Conservation (phyloP, 2,888 invertebrate genomes). For the Dysmachus trigonus region DNA sequence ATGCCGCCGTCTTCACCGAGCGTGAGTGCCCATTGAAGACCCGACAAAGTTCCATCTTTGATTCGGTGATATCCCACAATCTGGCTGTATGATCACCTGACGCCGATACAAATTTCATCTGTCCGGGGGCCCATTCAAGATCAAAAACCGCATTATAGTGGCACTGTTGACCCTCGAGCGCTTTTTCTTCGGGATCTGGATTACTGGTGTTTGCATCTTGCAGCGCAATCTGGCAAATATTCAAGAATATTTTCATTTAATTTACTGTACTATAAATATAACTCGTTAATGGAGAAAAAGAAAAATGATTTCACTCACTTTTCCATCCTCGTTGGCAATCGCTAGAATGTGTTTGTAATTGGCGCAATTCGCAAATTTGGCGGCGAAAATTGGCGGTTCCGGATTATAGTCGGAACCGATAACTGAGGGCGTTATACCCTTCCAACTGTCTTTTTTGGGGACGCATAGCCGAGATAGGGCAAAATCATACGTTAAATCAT, state of each 20-base stretch:
- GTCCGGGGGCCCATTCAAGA: conserved; percentile 82
- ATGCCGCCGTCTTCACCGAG: conserved; percentile 84
- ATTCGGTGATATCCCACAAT: conserved; percentile 77
- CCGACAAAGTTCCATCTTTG: conserved; percentile 64
- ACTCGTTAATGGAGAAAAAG: neutral
- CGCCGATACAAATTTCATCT: conserved; percentile 82
- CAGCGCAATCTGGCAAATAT: conserved; percentile 57
- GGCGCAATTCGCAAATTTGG: conserved; percentile 76
- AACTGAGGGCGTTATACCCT: conserved; percentile 68
- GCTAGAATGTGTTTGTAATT: conserved; percentile 78
- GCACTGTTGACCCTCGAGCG: conserved; percentile 68
- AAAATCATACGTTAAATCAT: conserved; percentile 71
- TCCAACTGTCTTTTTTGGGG: conserved; percentile 71
- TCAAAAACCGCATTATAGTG: conserved; percentile 92
- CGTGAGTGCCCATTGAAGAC: conserved; percentile 80
- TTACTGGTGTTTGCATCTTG: conserved; percentile 66
- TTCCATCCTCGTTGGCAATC: conserved; percentile 87
- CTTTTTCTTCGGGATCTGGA: conserved; percentile 61
- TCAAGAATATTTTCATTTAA: neutral
- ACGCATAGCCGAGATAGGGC: conserved; percentile 73
- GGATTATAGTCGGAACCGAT: conserved; percentile 68
- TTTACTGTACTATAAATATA: neutral
- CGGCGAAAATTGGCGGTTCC: conserved; percentile 81
- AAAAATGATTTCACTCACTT: conserved; percentile 62
- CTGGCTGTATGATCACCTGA: conserved; percentile 86